A percentile compares a stretch with the other conserved stretches of the same genome.
These are phyloP conservation scores for Microctenopoma lineatum DNA, from an alignment of 2,797 vertebrate genomes.

Conservation along the genomic window DNA sequence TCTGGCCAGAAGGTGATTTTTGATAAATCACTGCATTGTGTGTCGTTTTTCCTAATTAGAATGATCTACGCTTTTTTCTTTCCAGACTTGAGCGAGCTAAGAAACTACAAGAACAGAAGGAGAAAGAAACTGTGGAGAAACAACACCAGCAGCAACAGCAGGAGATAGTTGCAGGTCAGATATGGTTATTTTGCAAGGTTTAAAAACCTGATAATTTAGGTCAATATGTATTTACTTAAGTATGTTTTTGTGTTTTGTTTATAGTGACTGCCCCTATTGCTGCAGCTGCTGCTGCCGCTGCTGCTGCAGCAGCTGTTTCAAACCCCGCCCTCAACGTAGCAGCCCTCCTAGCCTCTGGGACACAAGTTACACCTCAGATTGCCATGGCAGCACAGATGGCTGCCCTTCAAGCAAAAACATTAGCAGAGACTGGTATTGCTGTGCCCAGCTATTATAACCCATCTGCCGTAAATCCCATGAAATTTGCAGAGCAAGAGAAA, in stretches of 20 bases:
- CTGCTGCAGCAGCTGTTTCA: constrained; percentile 80
- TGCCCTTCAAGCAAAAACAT: constrained; percentile 94
- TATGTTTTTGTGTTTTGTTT: constrained; percentile 21
- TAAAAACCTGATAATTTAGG: neutral
- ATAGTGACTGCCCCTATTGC: constrained; percentile 76
- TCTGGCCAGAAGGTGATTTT: constrained; percentile 90
- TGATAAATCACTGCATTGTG: no score
- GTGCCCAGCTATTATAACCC: constrained; percentile 99
- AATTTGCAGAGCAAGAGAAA: constrained; percentile 98
- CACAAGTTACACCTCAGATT: constrained; percentile 98
- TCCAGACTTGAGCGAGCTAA: constrained; percentile 95
- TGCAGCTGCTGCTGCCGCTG: constrained; percentile 77
- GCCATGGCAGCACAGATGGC: constrained; percentile 99
- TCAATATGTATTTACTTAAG: neutral
- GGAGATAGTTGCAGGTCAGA: constrained; percentile 90
- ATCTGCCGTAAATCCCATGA: constrained; percentile 97
- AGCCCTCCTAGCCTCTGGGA: constrained; percentile 95
- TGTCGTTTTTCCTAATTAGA: neutral
- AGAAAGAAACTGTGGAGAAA: constrained; percentile 96
- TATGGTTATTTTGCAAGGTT: neutral
- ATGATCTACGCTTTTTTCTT: constrained; percentile 8
- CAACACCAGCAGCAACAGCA: constrained; percentile 92
- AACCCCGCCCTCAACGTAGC: constrained; percentile 94
- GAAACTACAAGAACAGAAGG: constrained; percentile 97
- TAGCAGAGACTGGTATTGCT: constrained; percentile 97